Percentiles rank a stretch among this genome's conserved stretches.
These are phyloP conservation scores for Sander vitreus DNA, from an alignment of 2,113 vertebrate species.

Conservation along the genomic window DNA sequence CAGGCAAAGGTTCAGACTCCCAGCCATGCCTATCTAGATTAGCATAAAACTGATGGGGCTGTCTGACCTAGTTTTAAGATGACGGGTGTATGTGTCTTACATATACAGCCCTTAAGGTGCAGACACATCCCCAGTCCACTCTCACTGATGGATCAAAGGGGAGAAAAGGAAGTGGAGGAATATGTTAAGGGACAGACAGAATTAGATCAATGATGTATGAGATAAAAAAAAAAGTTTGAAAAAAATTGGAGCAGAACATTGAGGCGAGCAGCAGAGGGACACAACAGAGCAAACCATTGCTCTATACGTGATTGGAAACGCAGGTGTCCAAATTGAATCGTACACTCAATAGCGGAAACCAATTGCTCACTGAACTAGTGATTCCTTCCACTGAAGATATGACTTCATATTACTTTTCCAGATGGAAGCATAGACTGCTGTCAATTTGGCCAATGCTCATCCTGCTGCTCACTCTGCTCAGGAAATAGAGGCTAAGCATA, in stretches of 20 bases:
- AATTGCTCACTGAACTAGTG: conserved; percentile 40
- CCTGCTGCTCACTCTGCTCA: not conserved
- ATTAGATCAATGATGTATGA: conserved; percentile 33
- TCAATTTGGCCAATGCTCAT: conserved; percentile 20
- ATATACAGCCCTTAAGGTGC: conserved; percentile 18
- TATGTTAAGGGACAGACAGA: conserved; percentile 40
- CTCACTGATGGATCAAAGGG: conserved; percentile 30
- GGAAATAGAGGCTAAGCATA: not conserved
- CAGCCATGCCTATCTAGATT: conserved; percentile 42
- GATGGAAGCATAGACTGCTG: not conserved
- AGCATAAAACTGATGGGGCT: conserved; percentile 50
- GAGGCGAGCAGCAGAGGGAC: not conserved
- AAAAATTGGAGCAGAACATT: conserved; percentile 7
- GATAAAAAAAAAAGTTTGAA: not conserved
- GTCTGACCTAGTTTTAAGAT: conserved; percentile 66
- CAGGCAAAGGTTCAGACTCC: conserved; percentile 7
- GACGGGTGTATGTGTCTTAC: conserved; percentile 19
- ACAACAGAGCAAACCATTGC: not conserved
- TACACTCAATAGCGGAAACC: conserved; percentile 44
- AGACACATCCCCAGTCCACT: not conserved
- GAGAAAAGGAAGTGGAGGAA: not conserved
- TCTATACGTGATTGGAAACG: conserved; percentile 32
- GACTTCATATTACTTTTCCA: conserved; percentile 30
- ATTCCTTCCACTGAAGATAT: conserved; percentile 17
- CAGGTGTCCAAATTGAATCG: conserved; percentile 48